Percentiles rank a stretch among this genome's conserved stretches.
Evolutionary conservation across 2,113 vertebrate species (phyloP).

Genomic region (Mesoclemmys tuberculata): DNA sequence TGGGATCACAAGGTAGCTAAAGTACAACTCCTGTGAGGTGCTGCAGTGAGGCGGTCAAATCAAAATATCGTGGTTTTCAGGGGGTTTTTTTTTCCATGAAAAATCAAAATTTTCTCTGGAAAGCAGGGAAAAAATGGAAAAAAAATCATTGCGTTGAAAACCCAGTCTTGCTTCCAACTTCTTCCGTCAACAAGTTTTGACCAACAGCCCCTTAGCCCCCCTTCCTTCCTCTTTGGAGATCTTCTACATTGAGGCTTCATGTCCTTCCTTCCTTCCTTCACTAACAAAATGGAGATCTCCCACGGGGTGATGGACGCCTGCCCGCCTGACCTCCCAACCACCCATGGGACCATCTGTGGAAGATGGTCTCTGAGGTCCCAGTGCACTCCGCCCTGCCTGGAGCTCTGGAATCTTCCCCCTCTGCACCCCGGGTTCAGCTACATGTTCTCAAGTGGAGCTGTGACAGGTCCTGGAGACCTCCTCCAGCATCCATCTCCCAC

Average conservation of each 20-base stretch:
- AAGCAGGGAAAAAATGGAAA: background rate
- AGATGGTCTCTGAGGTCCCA: background rate
- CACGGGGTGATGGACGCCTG: too few relatives aligned
- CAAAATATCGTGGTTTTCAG: background rate
- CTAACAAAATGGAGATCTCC: background rate
- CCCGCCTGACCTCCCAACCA: background rate
- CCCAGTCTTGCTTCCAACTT: background rate
- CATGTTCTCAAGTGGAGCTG: background rate
- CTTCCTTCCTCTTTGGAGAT: background rate
- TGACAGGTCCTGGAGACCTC: background rate
- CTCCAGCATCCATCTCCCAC: background rate
- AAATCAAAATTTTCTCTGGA: background rate
- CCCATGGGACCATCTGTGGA: background rate
- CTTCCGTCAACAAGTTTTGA: too few relatives aligned
- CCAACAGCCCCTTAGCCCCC: background rate
- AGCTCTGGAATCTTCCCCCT: background rate
- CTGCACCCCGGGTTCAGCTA: background rate
- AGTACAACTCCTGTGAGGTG: background rate
- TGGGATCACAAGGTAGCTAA: background rate
- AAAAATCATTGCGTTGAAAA: background rate
- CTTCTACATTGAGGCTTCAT: background rate
- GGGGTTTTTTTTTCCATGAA: background rate
- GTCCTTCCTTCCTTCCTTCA: too few relatives aligned
- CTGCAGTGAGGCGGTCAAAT: background rate
- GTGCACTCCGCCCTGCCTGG: background rate